Evolutionary conservation across 2,888 invertebrate species (phyloP), one percentile per base, ranked within the genome.

Genomic region (Elmis aenea): DNA sequence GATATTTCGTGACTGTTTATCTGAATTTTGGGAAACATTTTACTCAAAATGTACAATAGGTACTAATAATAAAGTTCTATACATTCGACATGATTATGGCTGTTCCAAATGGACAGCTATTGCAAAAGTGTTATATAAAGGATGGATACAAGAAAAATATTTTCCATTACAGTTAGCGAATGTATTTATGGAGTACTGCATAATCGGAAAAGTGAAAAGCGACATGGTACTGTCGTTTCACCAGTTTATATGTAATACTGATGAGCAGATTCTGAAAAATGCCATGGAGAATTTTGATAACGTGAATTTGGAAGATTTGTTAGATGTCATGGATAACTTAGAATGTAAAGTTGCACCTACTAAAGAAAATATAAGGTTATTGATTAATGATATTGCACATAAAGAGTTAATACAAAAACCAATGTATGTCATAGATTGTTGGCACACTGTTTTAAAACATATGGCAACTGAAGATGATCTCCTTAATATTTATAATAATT

Each of bases 331-430:
- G 16, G 9, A 9, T 15, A 25, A 24, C 13, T 25, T 33, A 25
- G 33, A 25, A 33, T 25, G 33, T 10, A 33, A 33, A 33, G 4
- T 18, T 12, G n/a, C 25, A 8, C 15, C 21, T 6, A 25, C 10
- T 6, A 25, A 16, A 13, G 10, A 33, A 13, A 33, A 33, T 12
- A 26, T 33, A n/a, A 5, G 13, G 3, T 26, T 10, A 20, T 18
- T 25, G 8, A 8, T 33, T 13, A 12, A 35, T 2, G 33, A 33
- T 9, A 18, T 33, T 10, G 26, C 18, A 1, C 33, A 33, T 15
- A 33, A 33, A 13, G 15, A 33, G 23, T 6, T 33, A 8, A 13
- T 33, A 12, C 24, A 24, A 15, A 26, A 33, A 9, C 14, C 33
- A n/a, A 15, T 33, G 24, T 33, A 15, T 9, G 26, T 33, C 2